Conservation (phyloP, 2,113 vertebrate genomes). For the Brachyhypopomus gauderio region DNA sequence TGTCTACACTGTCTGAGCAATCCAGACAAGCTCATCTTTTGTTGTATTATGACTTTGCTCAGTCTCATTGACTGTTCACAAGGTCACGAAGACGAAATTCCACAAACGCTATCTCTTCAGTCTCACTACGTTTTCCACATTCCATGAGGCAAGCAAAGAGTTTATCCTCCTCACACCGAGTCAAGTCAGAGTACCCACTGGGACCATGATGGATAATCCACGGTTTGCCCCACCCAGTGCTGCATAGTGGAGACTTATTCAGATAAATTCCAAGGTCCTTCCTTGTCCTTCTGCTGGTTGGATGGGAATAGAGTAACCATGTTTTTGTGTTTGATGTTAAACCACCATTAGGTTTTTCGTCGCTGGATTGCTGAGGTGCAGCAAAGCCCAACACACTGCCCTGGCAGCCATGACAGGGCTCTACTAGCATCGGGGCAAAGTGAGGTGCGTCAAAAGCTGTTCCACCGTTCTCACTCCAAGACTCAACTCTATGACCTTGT, state of each 20-base stretch:
- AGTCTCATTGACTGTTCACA: constrained; percentile 62
- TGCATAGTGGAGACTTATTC: constrained; percentile 75
- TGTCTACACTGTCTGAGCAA: no score
- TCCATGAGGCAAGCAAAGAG: constrained; percentile 88
- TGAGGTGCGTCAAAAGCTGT: constrained; percentile 69
- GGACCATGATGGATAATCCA: constrained; percentile 82
- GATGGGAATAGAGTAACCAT: constrained; percentile 91
- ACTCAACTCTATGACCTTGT: constrained; percentile 74
- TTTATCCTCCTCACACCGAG: constrained; percentile 73
- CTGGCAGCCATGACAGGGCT: constrained; percentile 81
- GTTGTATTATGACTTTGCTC: not conserved
- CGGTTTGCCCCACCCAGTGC: constrained; percentile 72
- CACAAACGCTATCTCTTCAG: constrained; percentile 75
- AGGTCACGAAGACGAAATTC: constrained; percentile 71
- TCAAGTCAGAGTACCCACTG: constrained; percentile 89
- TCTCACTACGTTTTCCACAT: constrained; percentile 76
- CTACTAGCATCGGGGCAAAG: constrained; percentile 69
- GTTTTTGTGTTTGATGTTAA: constrained; percentile 65
- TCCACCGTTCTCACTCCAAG: constrained; percentile 76
- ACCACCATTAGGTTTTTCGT: constrained; percentile 50
- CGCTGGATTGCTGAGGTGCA: constrained; percentile 59
- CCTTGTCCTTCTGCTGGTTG: constrained; percentile 72
- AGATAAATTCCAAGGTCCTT: constrained; percentile 84
- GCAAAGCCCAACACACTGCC: constrained; percentile 88
- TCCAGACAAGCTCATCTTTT: no score